Evolutionary conservation across 2,888 invertebrate species (phyloP), one percentile per base, ranked within the genome.

Genomic region (Leucania comma): DNA sequence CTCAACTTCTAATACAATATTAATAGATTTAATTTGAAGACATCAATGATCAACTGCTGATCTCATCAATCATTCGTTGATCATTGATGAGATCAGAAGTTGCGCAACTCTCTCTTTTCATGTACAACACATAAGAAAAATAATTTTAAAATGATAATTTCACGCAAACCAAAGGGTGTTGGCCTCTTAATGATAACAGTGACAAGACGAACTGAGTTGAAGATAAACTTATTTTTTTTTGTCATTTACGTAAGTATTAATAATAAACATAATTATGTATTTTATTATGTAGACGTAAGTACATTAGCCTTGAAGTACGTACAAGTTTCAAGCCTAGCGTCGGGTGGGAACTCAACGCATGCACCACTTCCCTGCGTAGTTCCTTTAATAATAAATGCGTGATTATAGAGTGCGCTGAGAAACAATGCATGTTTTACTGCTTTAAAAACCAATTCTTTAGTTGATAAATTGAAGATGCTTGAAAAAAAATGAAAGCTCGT

Each of bases 161-260:
- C 17, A 42, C 17, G 17, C 17, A 20, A 17, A 42, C 42, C 42
- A 42, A 4, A 67, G 53, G 74, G 67, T 42, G 74, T 42, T 59
- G 68, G 24, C 53, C 48, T 73, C 46, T 17, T 54, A 48, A 54
- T 48, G 74, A 72, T 74, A 59, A 74, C 10, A 35, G 58, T 5
- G 68, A 22, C 29, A 57, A 38, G 14, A 32, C 9, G 38, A 71
- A 48, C 24, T 24, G 61, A 1, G 22, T 35, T 53, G 17, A 51
- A 20, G 20, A 3, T 22, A 46, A 53, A 32, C 59, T 59, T 46
- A 1, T n/a, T 46, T 35, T 38, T 38, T 56, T 63, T 38, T 29
- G 56, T 54, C n/a, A 26, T 24, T 64, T 38, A 71, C 29, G 14
- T 56, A 48, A 38, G 35, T 12, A 38, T 20, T 35, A 38, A 38